Conservation (phyloP, 2,888 invertebrate species). For the Callyntrura sp. region DNA sequence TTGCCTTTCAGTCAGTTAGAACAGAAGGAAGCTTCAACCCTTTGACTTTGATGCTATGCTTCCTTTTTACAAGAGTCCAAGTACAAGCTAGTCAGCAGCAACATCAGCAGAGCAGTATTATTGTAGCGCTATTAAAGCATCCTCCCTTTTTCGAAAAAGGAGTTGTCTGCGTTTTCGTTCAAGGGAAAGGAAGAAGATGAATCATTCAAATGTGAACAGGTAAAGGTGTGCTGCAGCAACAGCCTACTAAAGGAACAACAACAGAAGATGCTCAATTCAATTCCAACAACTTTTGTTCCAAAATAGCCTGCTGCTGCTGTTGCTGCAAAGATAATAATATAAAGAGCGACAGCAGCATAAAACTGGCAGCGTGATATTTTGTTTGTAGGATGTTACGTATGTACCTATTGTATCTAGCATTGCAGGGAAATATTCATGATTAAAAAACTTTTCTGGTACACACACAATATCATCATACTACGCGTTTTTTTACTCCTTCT, state of each 20-base stretch:
- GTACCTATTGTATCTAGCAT: background rate
- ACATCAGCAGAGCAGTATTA: constrained; percentile 1
- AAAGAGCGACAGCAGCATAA: constrained; percentile 26
- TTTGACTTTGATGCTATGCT: constrained; percentile 64
- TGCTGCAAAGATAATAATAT: constrained; percentile 64
- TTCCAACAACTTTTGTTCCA: constrained; percentile 60
- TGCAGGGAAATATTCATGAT: constrained; percentile 12
- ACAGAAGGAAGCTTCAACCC: constrained; percentile 74
- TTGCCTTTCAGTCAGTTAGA: constrained; percentile 60
- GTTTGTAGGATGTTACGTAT: background rate
- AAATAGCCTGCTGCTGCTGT: constrained; percentile 64
- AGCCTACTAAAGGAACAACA: background rate
- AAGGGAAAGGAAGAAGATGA: constrained; percentile 76
- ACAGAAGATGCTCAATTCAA: constrained; percentile 59
- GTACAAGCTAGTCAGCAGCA: constrained; percentile 42
- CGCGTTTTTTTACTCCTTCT: background rate
- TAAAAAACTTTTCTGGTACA: background rate
- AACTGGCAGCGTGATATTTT: constrained; percentile 16
- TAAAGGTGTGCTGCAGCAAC: constrained; percentile 62
- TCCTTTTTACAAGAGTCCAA: constrained; percentile 66
- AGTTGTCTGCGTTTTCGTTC: constrained; percentile 72
- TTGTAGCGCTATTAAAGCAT: constrained; percentile 55
- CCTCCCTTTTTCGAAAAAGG: constrained; percentile 75
- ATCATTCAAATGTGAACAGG: constrained; percentile 66
- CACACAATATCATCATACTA: constrained; percentile 3